Conservation (phyloP, 92 coral and sea anemone genomes). For the Siderastrea radians region DNA sequence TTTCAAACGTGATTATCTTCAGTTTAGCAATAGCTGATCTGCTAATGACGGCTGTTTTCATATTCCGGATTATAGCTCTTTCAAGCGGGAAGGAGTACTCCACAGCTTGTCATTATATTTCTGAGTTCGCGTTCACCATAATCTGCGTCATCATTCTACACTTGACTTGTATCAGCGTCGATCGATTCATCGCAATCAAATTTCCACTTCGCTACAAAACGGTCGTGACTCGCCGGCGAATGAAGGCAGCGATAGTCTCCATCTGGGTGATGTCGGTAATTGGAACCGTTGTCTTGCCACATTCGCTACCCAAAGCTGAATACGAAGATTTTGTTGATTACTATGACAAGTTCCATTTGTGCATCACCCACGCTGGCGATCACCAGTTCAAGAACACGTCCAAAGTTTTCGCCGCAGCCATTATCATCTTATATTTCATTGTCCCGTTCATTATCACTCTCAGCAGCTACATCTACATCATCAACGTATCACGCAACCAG, state of each 20-base stretch:
- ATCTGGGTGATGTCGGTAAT: constrained; percentile 48
- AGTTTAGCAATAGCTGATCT: constrained; percentile 69
- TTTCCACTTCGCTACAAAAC: constrained; percentile 69
- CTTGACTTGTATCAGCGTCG: constrained; percentile 56
- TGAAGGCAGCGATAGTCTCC: constrained; percentile 19
- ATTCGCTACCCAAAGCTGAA: constrained; percentile 44
- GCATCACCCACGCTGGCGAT: constrained; percentile 34
- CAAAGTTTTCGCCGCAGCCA: constrained; percentile 51
- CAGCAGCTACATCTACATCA: constrained; percentile 58
- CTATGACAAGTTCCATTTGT: constrained; percentile 72
- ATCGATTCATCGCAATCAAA: constrained; percentile 66
- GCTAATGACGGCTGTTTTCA: constrained; percentile 61
- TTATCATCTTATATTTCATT: constrained; percentile 39
- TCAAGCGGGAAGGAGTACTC: constrained; percentile 14
- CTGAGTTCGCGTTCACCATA: constrained; percentile 57
- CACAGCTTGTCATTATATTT: constrained; percentile 61
- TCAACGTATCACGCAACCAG: constrained; percentile 70
- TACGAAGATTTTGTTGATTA: constrained; percentile 61
- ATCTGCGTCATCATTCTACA: constrained; percentile 70
- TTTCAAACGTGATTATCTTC: constrained; percentile 55
- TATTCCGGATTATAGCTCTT: constrained; percentile 48
- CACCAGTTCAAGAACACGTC: constrained; percentile 37
- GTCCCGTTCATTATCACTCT: constrained; percentile 59
- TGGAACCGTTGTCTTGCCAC: constrained; percentile 61
- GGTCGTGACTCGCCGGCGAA: constrained; percentile 49